Base-by-base conservation (phyloP, 1,140 invertebrate species). In the Agrilus planipennis region DNA sequence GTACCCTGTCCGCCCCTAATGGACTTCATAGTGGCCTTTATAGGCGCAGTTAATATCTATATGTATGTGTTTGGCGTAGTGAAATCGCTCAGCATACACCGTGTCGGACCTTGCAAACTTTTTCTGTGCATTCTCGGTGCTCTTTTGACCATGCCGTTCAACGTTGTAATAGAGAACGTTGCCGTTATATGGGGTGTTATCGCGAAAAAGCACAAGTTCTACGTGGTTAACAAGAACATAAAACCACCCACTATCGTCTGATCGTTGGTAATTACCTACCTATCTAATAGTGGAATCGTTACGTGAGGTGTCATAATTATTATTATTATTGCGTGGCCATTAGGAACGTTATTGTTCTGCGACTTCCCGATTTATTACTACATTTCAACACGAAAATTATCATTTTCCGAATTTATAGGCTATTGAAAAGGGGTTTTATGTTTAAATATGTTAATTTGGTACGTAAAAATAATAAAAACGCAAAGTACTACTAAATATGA, bases 11-110 rank as follows among this genome's bases (percentile, higher is more conserved):
- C 84, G 34, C 73, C 78, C 38, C 30, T 82, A 20, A 75, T 94
- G 43, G 87, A 94, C 62, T 77, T 90, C 45, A 52, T 90, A 2
- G 89, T 84, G 63, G 82, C 84, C 29, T 94, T 94, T 55, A 85
- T 89, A 45, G 88, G 81, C 34, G 89, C 80, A 29, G 84, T 92
- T 3, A 92, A 90, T 62, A 81, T 94, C 51, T 96, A 94, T 61
- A 91, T 96, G 81, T 96, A 93, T 58, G 75, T 95, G 28, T 94
- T 95, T 66, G 92, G 92, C 44, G 89, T 94, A 0, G 75, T 94
- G 18, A 94, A 94, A 60, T 95, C 91, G 20, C 95, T 96, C 57
- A 87, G 84, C 7, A 64, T 93, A 0, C 81, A 88, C 54, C 75
- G 89, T 50, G 82, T 89, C 53, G 90, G 91, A 4, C 54, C 84